Percentiles rank a stretch among this genome's conserved stretches.
phyloP scores from a whole-genome alignment of 2,888 invertebrate species.

The Hyles lineata region DNA sequence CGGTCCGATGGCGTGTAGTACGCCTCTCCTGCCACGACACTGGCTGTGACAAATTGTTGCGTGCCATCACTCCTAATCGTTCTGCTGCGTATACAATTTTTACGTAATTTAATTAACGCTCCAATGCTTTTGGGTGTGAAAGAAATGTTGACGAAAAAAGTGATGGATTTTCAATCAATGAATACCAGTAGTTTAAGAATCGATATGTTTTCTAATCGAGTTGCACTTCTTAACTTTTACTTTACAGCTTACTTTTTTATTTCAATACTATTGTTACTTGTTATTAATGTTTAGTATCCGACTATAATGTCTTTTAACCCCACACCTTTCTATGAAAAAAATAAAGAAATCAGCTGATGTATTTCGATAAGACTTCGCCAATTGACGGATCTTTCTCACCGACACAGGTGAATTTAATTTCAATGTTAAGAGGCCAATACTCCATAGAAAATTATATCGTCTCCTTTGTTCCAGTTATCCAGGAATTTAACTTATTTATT shows the following conservation, averaged over 20 bases:
- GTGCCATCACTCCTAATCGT: slow-evolving; percentile 68
- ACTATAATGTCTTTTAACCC: no score
- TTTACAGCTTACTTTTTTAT: not conserved
- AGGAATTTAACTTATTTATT: not conserved
- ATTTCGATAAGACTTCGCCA: no score
- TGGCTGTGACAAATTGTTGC: slow-evolving; percentile 78
- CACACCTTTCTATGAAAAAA: no score
- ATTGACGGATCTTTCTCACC: no score
- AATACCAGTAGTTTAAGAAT: not conserved
- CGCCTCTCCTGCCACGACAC: slow-evolving; percentile 48
- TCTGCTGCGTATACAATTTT: slow-evolving; percentile 67
- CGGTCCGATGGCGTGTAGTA: slow-evolving; percentile 29
- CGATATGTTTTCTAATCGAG: not conserved
- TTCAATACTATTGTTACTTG: no score
- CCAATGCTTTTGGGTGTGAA: slow-evolving; percentile 65
- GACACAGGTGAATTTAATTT: no score
- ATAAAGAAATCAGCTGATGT: no score
- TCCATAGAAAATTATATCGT: not conserved
- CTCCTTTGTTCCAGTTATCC: not conserved
- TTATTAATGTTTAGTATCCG: no score
- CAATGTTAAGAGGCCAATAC: no score
- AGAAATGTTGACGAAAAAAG: slow-evolving; percentile 43
- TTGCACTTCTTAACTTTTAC: not conserved
- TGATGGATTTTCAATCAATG: not conserved
- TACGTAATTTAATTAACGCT: slow-evolving; percentile 79